Evolutionary conservation across 2,797 vertebrate species (phyloP), one percentile per base, ranked within the genome.

Genomic region (Neomorphus geoffroyi): DNA sequence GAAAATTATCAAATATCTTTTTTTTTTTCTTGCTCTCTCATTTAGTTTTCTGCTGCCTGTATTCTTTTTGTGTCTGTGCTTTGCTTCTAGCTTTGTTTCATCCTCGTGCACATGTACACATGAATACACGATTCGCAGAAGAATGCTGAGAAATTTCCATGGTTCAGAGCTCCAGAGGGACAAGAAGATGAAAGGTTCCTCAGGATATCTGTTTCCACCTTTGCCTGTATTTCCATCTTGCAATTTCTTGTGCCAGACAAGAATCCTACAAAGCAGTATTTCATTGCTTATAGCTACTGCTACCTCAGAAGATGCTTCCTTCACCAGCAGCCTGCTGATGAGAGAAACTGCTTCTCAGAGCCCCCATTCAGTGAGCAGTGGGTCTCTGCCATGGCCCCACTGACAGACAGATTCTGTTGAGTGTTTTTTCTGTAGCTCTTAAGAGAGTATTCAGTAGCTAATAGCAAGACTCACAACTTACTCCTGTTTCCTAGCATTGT

Each of bases 71-170:
- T 50, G 32, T 50, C 61, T 43, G 27, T 69, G 45, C 53, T 87
- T 74, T 67, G 32, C 50, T 24, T 60, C 23, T 41, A 56, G 57
- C 26, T 62, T 41, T 54, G 18, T 46, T 70, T 14, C 28, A 10
- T 79, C 28, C 57, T 79, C 1, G 0, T 56, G 22, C 7, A 2
- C 15, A 4, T 21, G 7, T 18, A 23, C 19, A 3, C 1, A 1
- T 17, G 22, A 32, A 23, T 32, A 13, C n/a, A 18, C 3, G 3
- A 32, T 51, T 78, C 23, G 28, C 30, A 61, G 77, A 65, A 65
- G 30, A 81, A 46, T 7, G 5, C 7, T 73, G 58, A 39, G 33
- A 71, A 58, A 28, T 48, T 19, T 78, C 33, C 10, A 33, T 28
- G 21, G 70, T 91, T 41, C n/a, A 35, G 19, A 35, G 33, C 43